These are phyloP conservation scores for Alethe diademata DNA, from an alignment of 2,113 vertebrate species.

Conservation along the genomic window DNA sequence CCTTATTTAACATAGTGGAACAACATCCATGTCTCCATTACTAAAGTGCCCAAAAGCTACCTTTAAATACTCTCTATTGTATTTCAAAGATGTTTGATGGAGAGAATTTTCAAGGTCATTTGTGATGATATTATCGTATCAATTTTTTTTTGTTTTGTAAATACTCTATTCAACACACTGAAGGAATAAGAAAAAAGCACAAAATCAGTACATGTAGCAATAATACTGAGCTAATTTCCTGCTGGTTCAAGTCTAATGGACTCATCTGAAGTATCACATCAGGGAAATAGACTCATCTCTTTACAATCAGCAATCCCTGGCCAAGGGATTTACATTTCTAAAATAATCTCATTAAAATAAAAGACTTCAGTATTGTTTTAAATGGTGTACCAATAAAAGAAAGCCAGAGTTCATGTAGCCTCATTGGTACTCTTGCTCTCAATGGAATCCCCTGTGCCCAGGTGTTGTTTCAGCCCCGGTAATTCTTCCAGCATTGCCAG, in stretches of 20 bases:
- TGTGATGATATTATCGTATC: background rate
- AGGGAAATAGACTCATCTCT: background rate
- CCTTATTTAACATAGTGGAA: background rate
- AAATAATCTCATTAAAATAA: background rate
- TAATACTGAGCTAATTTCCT: background rate
- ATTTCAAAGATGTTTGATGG: background rate
- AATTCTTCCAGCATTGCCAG: background rate
- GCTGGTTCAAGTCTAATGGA: background rate
- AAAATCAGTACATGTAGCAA: background rate
- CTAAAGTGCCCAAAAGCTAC: background rate
- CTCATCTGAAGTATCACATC: background rate
- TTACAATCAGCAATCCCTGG: background rate
- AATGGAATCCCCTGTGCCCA: background rate
- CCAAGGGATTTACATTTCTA: background rate
- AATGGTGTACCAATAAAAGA: background rate
- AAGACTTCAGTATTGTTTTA: background rate
- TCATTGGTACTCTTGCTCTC: background rate
- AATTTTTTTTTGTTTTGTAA: background rate
- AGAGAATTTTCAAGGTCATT: background rate
- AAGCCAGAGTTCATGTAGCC: background rate
- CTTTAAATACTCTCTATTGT: background rate
- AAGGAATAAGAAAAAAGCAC: background rate
- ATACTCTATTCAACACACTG: background rate
- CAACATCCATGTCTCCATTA: background rate
- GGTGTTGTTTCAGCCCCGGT: background rate